Percentiles rank a stretch among this genome's conserved stretches.
phyloP scores from a whole-genome alignment of 2,888 invertebrate genomes.

The Drosophila neotestacea region DNA sequence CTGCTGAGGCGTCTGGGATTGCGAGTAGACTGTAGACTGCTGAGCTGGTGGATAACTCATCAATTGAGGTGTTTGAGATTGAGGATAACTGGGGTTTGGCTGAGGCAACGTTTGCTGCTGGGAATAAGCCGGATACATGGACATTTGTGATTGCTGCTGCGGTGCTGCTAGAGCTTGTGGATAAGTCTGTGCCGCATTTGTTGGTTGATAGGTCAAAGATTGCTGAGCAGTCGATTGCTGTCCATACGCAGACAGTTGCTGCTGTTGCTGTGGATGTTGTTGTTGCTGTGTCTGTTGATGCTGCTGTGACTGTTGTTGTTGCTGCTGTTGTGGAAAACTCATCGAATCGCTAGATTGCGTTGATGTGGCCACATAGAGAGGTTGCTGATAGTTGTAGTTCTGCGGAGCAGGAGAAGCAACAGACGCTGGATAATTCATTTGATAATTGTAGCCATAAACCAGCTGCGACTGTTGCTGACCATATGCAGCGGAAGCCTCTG shows the following conservation, averaged over 20 bases:
- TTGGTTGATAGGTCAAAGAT: slow-evolving; percentile 28
- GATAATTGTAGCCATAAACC: slow-evolving; percentile 55
- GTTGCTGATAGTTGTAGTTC: slow-evolving; percentile 58
- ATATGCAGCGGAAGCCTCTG: slow-evolving; percentile 22
- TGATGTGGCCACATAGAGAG: slow-evolving; percentile 75
- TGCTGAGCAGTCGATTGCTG: slow-evolving; percentile 9
- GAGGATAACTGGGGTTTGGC: too few species aligned
- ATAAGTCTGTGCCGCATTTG: slow-evolving; percentile 24
- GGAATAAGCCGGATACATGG: slow-evolving; percentile 23
- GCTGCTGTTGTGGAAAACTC: slow-evolving; percentile 23
- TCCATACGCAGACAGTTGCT: background rate
- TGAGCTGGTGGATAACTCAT: too few species aligned
- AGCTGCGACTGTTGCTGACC: slow-evolving; percentile 42
- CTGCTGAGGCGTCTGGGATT: slow-evolving; percentile 11
- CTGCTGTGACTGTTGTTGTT: slow-evolving; percentile 10
- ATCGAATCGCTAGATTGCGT: slow-evolving; percentile 15
- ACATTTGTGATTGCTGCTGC: slow-evolving; percentile 12
- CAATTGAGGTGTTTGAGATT: too few species aligned
- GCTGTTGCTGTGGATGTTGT: background rate
- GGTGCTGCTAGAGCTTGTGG: slow-evolving; percentile 18
- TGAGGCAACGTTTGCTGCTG: slow-evolving; percentile 20
- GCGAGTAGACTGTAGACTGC: too few species aligned
- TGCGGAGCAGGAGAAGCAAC: slow-evolving; percentile 29
- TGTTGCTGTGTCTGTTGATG: slow-evolving; percentile 9
- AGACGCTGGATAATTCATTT: slow-evolving; percentile 24